A percentile compares a stretch with the other conserved stretches of the same genome.
Evolutionary conservation across 2,888 invertebrate species (phyloP).

Genomic region (Alentia gelatinosa): DNA sequence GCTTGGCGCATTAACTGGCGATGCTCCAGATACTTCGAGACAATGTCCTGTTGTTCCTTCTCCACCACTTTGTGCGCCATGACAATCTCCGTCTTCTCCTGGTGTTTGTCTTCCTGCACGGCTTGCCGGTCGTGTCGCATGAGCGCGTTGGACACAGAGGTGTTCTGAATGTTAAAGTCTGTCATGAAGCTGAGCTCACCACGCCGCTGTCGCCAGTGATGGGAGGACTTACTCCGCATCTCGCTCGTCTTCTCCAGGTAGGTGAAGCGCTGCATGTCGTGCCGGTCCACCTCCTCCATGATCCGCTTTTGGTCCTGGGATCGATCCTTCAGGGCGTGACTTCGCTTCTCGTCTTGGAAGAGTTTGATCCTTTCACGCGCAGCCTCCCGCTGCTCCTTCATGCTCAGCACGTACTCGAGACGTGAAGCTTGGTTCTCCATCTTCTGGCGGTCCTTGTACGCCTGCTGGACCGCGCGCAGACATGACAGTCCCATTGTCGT

Average conservation of each 20-base stretch:
- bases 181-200: constrained; percentile 74
- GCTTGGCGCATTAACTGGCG: constrained; percentile 77
- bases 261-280: constrained; percentile 71
- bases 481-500: constrained; percentile 78
- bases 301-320: constrained; percentile 71
- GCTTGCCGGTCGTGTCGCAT: constrained; percentile 77
- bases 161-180: constrained; percentile 78
- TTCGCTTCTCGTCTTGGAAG: constrained; percentile 74
- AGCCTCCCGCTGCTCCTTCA: constrained; percentile 74
- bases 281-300: constrained; percentile 71
- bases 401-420: constrained; percentile 73
- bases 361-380: constrained; percentile 74
- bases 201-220: constrained; percentile 65
- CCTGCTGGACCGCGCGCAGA: constrained; percentile 78
- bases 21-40: constrained; percentile 77
- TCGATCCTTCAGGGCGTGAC: constrained; percentile 69
- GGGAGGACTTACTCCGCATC: constrained; percentile 61
- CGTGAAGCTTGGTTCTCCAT: constrained; percentile 73
- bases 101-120: constrained; percentile 70
- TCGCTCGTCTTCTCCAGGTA: constrained; percentile 73
- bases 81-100: constrained; percentile 66
- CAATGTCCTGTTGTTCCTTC: constrained; percentile 74
- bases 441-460: constrained; percentile 77
- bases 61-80: constrained; percentile 67
- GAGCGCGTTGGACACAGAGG: constrained; percentile 79